phyloP scores from a whole-genome alignment of 2,113 vertebrate genomes.

The Herpetotheres cachinnans region DNA sequence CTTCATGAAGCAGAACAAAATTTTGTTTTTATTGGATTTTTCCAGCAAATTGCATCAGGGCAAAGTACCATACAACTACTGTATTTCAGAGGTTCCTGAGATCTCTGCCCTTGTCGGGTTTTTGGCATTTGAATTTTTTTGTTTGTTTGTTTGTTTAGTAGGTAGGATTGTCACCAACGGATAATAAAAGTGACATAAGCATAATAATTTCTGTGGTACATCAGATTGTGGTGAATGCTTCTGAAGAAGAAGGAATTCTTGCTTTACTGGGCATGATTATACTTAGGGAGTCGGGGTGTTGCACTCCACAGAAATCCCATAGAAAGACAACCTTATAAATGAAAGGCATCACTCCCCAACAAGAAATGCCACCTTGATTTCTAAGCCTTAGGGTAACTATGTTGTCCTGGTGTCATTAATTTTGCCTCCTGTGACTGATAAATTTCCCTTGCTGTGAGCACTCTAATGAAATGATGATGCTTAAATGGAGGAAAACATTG shows the following conservation, averaged over 20 bases:
- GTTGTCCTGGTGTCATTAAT: background rate
- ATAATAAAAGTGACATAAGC: background rate
- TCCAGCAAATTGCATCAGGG: constrained; percentile 19
- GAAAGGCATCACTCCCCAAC: background rate
- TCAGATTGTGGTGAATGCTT: background rate
- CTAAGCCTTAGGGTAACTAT: background rate
- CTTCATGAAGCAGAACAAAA: constrained; percentile 45
- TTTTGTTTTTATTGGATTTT: constrained; percentile 18
- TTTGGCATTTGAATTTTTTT: background rate
- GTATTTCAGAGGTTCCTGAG: background rate
- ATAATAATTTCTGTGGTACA: background rate
- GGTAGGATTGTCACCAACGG: background rate
- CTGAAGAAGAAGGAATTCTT: background rate
- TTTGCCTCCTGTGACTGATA: background rate
- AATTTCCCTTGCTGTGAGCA: background rate
- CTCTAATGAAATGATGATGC: background rate
- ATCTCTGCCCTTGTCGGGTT: background rate
- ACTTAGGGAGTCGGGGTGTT: background rate
- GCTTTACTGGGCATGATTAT: background rate
- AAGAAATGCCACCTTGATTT: background rate
- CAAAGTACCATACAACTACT: background rate
- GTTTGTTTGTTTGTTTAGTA: background rate
- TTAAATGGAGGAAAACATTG: background rate
- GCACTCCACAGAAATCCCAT: background rate
- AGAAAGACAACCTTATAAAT: background rate